Evolutionary conservation across 2,888 invertebrate species (phyloP).

Genomic region (Caenorhabditis angaria): DNA sequence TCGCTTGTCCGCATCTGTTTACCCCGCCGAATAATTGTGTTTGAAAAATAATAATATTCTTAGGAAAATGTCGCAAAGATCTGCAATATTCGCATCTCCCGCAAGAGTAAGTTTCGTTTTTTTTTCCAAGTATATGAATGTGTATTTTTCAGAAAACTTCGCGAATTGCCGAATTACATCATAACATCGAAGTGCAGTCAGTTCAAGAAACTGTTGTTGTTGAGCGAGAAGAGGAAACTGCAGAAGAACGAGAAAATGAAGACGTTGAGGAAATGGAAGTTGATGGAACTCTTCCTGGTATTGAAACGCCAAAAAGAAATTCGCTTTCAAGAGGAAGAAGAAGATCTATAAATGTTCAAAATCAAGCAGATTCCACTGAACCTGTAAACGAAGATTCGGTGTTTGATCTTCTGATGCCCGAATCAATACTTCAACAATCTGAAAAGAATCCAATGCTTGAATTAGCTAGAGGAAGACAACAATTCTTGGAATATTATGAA

Average conservation of each 20-base stretch:
- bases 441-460: not conserved
- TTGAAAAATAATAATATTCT: no score
- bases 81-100: not conserved
- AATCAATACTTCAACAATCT: not conserved
- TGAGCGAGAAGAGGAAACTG: no score
- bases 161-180: not conserved
- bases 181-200: no score
- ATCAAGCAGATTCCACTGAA: not conserved
- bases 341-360: not conserved
- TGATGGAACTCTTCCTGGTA: not conserved
- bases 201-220: no score
- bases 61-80: not conserved
- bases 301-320: not conserved
- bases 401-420: not conserved
- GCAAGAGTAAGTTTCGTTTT: not conserved
- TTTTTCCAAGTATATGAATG: not conserved
- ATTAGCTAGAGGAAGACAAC: not conserved
- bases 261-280: not conserved
- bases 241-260: not conserved
- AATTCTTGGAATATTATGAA: not conserved
- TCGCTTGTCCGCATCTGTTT: no score
- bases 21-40: no score
- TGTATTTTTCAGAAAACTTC: not conserved
- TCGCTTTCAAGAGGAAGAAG: not conserved
- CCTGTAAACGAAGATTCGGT: no score